Evolutionary conservation across 2,888 invertebrate genomes (phyloP).

Genomic region (Odontocolon sp.): DNA sequence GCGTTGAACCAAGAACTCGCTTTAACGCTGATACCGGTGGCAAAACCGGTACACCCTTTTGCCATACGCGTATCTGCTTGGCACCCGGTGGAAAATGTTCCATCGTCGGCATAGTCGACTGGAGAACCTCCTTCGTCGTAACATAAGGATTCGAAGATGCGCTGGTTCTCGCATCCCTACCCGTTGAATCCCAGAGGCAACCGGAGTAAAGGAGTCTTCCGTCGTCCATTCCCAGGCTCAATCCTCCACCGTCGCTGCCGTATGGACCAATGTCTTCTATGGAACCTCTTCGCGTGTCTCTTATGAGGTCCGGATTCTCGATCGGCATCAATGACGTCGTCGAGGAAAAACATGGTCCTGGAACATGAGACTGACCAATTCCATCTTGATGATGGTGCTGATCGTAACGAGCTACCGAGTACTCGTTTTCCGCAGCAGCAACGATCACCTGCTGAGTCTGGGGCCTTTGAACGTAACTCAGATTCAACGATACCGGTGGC

Average conservation of each 20-base stretch:
- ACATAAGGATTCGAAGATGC: slow-evolving; percentile 88
- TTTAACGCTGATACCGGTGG: slow-evolving; percentile 93
- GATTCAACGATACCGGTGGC: slow-evolving; percentile 73
- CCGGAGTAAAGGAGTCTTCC: slow-evolving; percentile 86
- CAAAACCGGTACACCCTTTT: slow-evolving; percentile 91
- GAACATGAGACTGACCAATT: slow-evolving; percentile 65
- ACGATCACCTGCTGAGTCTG: slow-evolving; percentile 62
- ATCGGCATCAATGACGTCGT: slow-evolving; percentile 87
- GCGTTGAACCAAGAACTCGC: slow-evolving; percentile 90
- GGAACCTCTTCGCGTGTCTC: slow-evolving; percentile 85
- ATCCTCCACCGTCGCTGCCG: slow-evolving; percentile 77
- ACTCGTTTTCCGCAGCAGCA: slow-evolving; percentile 81
- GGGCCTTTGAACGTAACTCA: slow-evolving; percentile 76
- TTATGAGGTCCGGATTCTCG: slow-evolving; percentile 93
- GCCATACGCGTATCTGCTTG: slow-evolving; percentile 93
- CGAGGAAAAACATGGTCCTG: slow-evolving; percentile 87
- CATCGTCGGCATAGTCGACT: slow-evolving; percentile 69
- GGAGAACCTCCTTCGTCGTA: slow-evolving; percentile 83
- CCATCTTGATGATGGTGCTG: slow-evolving; percentile 83
- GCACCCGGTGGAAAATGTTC: slow-evolving; percentile 83
- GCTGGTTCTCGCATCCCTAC: slow-evolving; percentile 85
- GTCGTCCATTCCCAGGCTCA: slow-evolving; percentile 68
- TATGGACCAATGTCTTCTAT: slow-evolving; percentile 82
- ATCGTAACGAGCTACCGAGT: slow-evolving; percentile 82
- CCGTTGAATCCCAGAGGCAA: slow-evolving; percentile 87